Evolutionary conservation across 1,140 invertebrate species (phyloP).

Genomic region (Drosophila truncata): DNA sequence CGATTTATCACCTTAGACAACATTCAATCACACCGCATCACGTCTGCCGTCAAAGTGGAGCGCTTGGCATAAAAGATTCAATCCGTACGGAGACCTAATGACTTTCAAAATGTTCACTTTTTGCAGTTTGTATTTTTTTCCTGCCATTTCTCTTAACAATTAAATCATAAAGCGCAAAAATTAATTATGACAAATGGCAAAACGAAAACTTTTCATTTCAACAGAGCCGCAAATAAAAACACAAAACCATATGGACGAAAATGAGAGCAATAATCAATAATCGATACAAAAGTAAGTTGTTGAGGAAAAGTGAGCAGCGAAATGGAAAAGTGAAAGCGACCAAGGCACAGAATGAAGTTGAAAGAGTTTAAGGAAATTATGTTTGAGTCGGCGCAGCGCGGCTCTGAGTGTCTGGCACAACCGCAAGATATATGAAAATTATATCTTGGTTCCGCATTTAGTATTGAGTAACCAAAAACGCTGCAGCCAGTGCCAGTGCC

Average conservation of each 20-base stretch:
- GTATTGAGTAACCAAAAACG: slow-evolving; percentile 65
- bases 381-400: slow-evolving; percentile 12
- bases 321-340: slow-evolving; percentile 76
- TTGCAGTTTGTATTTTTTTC: slow-evolving; percentile 32
- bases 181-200: slow-evolving; percentile 78
- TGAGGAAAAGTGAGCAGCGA: slow-evolving; percentile 64
- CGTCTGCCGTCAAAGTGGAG: slow-evolving; percentile 42
- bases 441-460: slow-evolving; percentile 68
- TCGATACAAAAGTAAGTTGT: slow-evolving; percentile 72
- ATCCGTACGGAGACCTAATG: slow-evolving; percentile 52
- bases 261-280: slow-evolving; percentile 72
- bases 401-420: slow-evolving; percentile 24
- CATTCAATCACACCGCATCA: slow-evolving; percentile 52
- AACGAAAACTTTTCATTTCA: slow-evolving; percentile 75
- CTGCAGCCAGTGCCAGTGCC: slow-evolving; percentile 49
- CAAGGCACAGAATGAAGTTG: slow-evolving; percentile 40
- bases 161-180: slow-evolving; percentile 71
- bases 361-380: slow-evolving; percentile 64
- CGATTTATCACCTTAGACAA: slow-evolving; percentile 57
- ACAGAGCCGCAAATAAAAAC: slow-evolving; percentile 10
- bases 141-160: slow-evolving; percentile 44
- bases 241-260: slow-evolving; percentile 32
- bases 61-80: slow-evolving; percentile 51
- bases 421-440: slow-evolving; percentile 68
- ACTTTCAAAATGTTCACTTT: slow-evolving; percentile 47